phyloP scores from a whole-genome alignment of 92 coral and sea anemone species.

The Zoanthus solanderi region DNA sequence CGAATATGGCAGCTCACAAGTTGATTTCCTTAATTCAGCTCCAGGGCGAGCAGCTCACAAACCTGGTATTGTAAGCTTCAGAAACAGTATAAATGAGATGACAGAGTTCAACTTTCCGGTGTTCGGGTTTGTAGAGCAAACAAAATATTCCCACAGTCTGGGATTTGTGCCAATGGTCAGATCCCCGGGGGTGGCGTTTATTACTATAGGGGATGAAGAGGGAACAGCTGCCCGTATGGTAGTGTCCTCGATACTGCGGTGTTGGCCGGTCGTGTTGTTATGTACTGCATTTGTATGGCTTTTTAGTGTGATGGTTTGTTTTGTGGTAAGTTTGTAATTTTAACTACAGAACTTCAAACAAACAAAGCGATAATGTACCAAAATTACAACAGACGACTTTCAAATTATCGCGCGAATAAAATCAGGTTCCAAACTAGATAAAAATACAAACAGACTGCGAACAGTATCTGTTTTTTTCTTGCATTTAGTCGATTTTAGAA shows the following conservation, averaged over 20 bases:
- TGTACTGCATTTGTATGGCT: slow-evolving; percentile 34
- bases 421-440: too few species aligned
- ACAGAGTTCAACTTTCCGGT: slow-evolving; percentile 62
- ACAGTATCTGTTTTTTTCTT: background rate
- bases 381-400: too few species aligned
- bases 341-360: background rate
- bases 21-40: slow-evolving; percentile 21
- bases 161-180: slow-evolving; percentile 68
- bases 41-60: slow-evolving; percentile 25
- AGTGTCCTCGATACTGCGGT: slow-evolving; percentile 22
- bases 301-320: slow-evolving; percentile 49
- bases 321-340: slow-evolving; percentile 44
- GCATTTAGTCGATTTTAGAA: too few species aligned
- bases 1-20: slow-evolving; percentile 37
- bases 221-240: slow-evolving; percentile 47
- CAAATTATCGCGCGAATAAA: too few species aligned
- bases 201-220: slow-evolving; percentile 51
- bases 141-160: slow-evolving; percentile 48
- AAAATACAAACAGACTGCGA: too few species aligned
- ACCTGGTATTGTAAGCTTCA: slow-evolving; percentile 51
- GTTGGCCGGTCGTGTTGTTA: slow-evolving; percentile 50
- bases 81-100: slow-evolving; percentile 32
- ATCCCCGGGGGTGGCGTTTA: slow-evolving; percentile 68
- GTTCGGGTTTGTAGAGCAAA: slow-evolving; percentile 58
- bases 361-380: too few species aligned